A percentile compares a stretch with the other conserved stretches of the same genome.
Conservation (phyloP, 2,797 vertebrate species). For the Monodelphis domestica region DNA sequence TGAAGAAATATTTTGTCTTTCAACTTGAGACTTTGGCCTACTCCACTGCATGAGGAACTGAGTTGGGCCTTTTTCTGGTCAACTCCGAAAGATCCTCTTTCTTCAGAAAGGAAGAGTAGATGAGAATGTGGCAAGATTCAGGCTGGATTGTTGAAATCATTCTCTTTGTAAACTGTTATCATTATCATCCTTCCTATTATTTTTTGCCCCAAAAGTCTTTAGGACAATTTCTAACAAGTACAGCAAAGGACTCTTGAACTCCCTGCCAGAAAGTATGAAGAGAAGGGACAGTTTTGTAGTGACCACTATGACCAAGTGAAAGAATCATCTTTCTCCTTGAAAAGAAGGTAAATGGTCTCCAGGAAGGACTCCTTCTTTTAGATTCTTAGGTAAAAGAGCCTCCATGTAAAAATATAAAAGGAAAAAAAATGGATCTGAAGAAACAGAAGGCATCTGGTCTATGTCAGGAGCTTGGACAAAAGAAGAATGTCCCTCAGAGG, state of each 20-base stretch:
- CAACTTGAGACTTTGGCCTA: neutral
- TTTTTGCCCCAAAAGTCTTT: neutral
- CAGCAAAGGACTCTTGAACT: neutral
- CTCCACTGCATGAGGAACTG: neutral
- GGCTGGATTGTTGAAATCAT: neutral
- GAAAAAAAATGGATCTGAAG: neutral
- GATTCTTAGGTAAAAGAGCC: neutral
- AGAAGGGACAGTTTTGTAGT: neutral
- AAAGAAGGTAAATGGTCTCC: neutral
- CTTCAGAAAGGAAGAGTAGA: neutral
- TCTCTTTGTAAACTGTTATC: neutral
- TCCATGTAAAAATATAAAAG: neutral
- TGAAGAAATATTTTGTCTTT: conserved; percentile 64
- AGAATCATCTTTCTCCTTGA: neutral
- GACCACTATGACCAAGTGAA: neutral
- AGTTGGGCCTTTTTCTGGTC: neutral
- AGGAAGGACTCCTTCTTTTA: neutral
- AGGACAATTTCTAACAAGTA: too few relatives aligned
- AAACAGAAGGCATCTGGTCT: neutral
- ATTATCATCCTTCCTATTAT: neutral
- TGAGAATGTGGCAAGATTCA: neutral
- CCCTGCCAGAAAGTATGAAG: neutral
- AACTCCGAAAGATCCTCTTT: neutral
- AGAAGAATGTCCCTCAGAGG: neutral
- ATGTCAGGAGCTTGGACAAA: neutral